Conservation (phyloP, 1,140 invertebrate genomes). For the Zaprionus capensis region DNA sequence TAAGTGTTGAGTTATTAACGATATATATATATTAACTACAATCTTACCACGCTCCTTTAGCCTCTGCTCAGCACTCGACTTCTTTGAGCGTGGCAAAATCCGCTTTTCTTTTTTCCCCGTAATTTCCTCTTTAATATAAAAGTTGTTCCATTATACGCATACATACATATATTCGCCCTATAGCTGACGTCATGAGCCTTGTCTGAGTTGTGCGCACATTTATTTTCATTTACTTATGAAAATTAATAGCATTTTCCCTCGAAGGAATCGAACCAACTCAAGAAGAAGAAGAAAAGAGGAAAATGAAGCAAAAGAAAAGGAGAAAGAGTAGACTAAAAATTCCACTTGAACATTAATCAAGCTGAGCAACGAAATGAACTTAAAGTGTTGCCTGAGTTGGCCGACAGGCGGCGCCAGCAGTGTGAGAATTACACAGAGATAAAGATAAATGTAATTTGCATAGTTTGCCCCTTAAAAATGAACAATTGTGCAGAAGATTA, state of each 20-base stretch:
- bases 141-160: background rate
- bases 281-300: background rate
- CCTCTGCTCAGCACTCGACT: background rate
- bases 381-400: background rate
- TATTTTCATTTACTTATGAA: conserved; percentile 52
- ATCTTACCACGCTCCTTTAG: background rate
- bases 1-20: background rate
- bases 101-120: background rate
- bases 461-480: background rate
- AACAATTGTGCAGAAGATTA: background rate
- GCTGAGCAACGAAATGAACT: background rate
- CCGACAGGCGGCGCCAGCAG: conserved; percentile 24
- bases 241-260: conserved; percentile 48
- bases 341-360: conserved; percentile 10
- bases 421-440: conserved; percentile 25
- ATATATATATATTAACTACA: background rate
- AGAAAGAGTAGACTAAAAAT: background rate
- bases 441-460: conserved; percentile 11
- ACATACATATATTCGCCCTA: background rate
- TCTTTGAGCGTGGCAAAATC: background rate
- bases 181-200: background rate
- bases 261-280: background rate
- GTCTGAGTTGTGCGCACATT: conserved; percentile 22
- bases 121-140: too few species aligned
- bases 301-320: background rate